Conservation (phyloP, 2,888 invertebrate genomes). For the Agrilus mali region DNA sequence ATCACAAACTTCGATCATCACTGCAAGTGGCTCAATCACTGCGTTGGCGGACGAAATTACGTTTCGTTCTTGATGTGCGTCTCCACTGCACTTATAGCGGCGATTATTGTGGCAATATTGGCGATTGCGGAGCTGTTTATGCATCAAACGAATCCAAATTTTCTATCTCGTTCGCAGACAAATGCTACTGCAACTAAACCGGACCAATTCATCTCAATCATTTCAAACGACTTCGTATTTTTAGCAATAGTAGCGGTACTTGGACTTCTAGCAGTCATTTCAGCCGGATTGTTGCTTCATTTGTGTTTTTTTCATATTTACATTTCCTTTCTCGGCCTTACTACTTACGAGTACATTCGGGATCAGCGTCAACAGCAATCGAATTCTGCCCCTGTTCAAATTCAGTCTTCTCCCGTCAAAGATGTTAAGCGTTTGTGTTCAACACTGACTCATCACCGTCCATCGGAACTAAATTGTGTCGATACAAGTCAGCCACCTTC, state of each 20-base stretch:
- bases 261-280: constrained; percentile 59
- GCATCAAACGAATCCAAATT: constrained; percentile 45
- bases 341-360: constrained; percentile 81
- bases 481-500: too few relatives aligned
- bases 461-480: constrained; percentile 30
- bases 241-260: constrained; percentile 48
- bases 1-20: constrained; percentile 92
- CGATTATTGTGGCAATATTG: constrained; percentile 54
- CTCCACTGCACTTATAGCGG: constrained; percentile 61
- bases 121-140: constrained; percentile 58
- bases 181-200: constrained; percentile 8
- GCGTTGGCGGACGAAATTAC: constrained; percentile 87
- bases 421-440: constrained; percentile 10
- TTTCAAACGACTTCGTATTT: constrained; percentile 44
- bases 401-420: constrained; percentile 7
- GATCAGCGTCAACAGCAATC: constrained; percentile 35
- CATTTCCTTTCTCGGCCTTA: constrained; percentile 69
- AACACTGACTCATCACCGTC: constrained; percentile 19
- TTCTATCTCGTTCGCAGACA: constrained; percentile 37
- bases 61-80: constrained; percentile 70
- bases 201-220: constrained; percentile 16
- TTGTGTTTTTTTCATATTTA: constrained; percentile 81
- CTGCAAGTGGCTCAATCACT: constrained; percentile 98
- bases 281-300: constrained; percentile 66
- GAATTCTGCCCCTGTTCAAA: constrained; percentile 12